phyloP scores from a whole-genome alignment of 2,888 invertebrate genomes.

The Alentia gelatinosa region DNA sequence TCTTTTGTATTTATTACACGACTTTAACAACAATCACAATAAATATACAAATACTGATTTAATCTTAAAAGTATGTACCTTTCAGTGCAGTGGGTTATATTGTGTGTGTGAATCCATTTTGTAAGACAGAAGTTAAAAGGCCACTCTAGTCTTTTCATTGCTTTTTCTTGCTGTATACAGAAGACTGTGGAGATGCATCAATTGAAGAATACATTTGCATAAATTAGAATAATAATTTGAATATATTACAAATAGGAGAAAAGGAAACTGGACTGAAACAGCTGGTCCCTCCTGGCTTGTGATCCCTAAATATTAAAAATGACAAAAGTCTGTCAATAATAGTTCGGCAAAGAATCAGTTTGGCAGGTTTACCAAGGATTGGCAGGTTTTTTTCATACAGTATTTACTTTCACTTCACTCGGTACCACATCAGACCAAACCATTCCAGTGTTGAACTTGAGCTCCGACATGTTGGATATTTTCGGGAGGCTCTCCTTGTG shows the following conservation, averaged over 20 bases:
- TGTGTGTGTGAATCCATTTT: not conserved
- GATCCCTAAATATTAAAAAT: not conserved
- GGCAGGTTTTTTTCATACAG: not conserved
- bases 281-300: not conserved
- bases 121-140: not conserved
- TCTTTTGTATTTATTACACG: too few relatives aligned
- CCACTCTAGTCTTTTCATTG: not conserved
- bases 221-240: not conserved
- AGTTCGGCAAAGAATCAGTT: not conserved
- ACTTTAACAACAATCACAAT: conserved; percentile 26
- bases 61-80: not conserved
- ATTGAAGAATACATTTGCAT: conserved; percentile 23
- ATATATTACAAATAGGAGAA: not conserved
- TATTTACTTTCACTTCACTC: too few relatives aligned
- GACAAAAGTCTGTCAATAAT: not conserved
- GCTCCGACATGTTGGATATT: too few relatives aligned
- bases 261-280: not conserved
- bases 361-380: not conserved
- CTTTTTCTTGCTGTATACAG: not conserved
- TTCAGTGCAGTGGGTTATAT: not conserved
- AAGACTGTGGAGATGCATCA: not conserved
- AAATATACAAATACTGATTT: conserved; percentile 21
- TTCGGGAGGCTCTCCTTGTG: too few relatives aligned
- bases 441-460: too few relatives aligned
- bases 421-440: too few relatives aligned